Evolutionary conservation across 2,113 vertebrate species (phyloP), one percentile per base, ranked within the genome.

Genomic region (Osmerus eperlanus): DNA sequence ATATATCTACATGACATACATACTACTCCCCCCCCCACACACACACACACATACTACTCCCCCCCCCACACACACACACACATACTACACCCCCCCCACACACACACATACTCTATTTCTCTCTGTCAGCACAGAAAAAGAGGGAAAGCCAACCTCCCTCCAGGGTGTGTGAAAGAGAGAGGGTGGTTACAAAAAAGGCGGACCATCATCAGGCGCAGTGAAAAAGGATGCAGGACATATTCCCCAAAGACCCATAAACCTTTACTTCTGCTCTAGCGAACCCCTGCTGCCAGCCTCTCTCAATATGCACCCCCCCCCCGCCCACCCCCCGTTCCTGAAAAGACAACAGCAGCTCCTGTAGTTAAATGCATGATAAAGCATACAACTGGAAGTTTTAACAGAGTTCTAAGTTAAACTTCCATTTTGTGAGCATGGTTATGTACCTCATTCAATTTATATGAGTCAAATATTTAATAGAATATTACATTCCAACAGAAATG

Each of bases 281-380:
- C 66, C 61, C 2, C 62, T n/a, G 25, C 2, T n/a, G 4, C 63
- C 28, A 11, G 32, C 63, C 32, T 32, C 28, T 3, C 32, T 56
- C 55, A 47, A 12, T 47, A 47, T 47, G 68, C 81, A 5, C 41
- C 9, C 41, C 15, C n/a, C 21, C 21, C 21, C 21, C 67, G 19
- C 28, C 58, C 74, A 29, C 62, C 51, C 29, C 54, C 54, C 21
- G 1, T 79, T 75, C 47, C 65, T 65, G 67, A 73, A 79, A 78
- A 68, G 76, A 80, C 81, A 78, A 86, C 83, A 86, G 68, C 70
- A 41, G 76, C 13, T 59, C 68, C 63, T 55, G 80, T 58, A 81
- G 79, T 85, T 80, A 78, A 74, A 85, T 51, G 81, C 81, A 65
- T 59, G 59, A 84, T 81, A 82, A 86, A 86, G 52, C 68, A 14